A percentile compares a stretch with the other conserved stretches of the same genome.
Conservation (phyloP, 2,113 vertebrate genomes). For the Psophia crepitans region DNA sequence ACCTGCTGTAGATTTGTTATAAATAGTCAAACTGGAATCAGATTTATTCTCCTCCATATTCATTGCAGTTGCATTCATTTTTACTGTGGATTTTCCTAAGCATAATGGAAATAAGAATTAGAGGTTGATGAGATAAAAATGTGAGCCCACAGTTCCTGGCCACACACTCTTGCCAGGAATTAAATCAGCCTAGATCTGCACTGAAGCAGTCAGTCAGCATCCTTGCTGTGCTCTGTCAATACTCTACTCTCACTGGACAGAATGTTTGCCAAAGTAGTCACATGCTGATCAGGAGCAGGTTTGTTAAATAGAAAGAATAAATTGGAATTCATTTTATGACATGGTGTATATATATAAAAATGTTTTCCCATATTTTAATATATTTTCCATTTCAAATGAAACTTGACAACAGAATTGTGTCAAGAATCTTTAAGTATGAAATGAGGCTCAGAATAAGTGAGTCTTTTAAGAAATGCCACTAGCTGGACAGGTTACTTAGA, state of each 20-base stretch:
- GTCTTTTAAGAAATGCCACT: background rate
- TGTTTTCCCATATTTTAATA: background rate
- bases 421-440: background rate
- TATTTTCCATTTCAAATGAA: background rate
- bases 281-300: background rate
- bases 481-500: background rate
- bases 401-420: background rate
- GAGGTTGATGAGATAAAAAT: background rate
- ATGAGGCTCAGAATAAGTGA: background rate
- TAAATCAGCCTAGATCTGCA: background rate
- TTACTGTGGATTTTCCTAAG: background rate
- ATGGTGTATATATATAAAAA: fast-evolving
- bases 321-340: background rate
- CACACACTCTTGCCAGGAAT: background rate
- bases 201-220: background rate
- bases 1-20: background rate
- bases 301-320: background rate
- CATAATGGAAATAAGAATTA: background rate
- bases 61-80: background rate
- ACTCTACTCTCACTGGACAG: background rate
- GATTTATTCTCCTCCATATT: background rate
- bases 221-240: background rate
- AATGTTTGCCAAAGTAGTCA: background rate
- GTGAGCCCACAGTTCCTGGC: background rate
- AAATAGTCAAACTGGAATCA: background rate